Base-by-base conservation (phyloP, 2,888 invertebrate genomes). In the Torymus texanus region DNA sequence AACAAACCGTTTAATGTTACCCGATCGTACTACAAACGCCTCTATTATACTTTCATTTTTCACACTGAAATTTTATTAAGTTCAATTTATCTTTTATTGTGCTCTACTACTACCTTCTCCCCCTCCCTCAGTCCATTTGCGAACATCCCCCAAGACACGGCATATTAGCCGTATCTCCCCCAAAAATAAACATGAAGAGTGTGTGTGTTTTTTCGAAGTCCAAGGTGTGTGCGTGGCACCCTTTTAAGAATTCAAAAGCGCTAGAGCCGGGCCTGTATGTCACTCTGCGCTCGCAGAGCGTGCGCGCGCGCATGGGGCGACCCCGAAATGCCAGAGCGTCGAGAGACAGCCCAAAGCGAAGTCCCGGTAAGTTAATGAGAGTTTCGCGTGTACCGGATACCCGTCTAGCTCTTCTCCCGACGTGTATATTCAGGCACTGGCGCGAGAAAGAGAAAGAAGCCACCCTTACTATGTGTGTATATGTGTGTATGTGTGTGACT, bases 341-440 rank as follows among this genome's bases (percentile, higher is more conserved):
- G 13, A 53, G 58, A 63, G 13, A 53, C 51, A 63, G 14, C 55
- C 67, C 21, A 1, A 73, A 70, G 79, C 50, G 78, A 75, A 79
- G 74, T 62, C 53, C 68, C 51, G 75, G 77, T 82, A 86, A 88
- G 88, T 87, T 88, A 88, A 88, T 85, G 88, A 85, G 85, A 81
- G 81, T 85, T 86, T 88, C 82, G 88, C 88, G 88, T 88, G 88
- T 85, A 82, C 83, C 86, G 85, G 86, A 87, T 87, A 84, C 84
- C 81, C 79, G 76, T 41, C 79, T 79, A 80, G 83, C 78, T 85
- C 82, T 41, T 41, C 83, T 85, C 85, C 80, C 83, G 56, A 65
- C 73, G 56, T 82, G 81, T 41, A 41, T 41, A 41, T 5, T 41
- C 41, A 8, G 41, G 0, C 80, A 24, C 29, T 68, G 13, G 29